Conservation (phyloP, 1,140 invertebrate species). For the Heliothis virescens region DNA sequence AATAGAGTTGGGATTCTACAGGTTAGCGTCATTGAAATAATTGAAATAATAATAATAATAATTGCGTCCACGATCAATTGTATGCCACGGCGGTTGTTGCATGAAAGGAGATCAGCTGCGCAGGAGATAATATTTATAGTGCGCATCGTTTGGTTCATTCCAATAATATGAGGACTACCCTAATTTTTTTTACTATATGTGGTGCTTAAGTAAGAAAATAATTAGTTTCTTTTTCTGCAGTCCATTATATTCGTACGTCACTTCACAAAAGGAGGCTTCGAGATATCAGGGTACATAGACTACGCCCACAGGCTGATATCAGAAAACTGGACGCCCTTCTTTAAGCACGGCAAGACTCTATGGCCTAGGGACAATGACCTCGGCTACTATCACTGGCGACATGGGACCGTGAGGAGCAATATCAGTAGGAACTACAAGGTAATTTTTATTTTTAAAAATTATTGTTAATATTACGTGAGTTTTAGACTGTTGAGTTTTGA, state of each 20-base stretch:
- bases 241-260: slow-evolving; percentile 91
- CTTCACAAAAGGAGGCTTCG: slow-evolving; percentile 88
- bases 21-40: slow-evolving; percentile 60
- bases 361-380: slow-evolving; percentile 89
- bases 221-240: slow-evolving; percentile 61
- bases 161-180: no score
- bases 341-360: slow-evolving; percentile 88
- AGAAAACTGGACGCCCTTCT: slow-evolving; percentile 92
- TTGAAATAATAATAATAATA: no score
- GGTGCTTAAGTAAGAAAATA: no score
- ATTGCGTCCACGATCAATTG: no score
- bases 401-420: slow-evolving; percentile 88
- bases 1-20: slow-evolving; percentile 89
- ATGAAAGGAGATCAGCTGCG: no score
- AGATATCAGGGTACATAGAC: slow-evolving; percentile 93
- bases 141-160: no score
- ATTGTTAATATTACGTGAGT: no score
- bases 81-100: no score
- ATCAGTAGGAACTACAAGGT: slow-evolving; percentile 89
- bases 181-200: no score
- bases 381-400: slow-evolving; percentile 91
- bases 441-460: no score
- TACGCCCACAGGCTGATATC: slow-evolving; percentile 89
- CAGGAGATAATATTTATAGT: no score
- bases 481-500: no score